Conservation (phyloP, 2,888 invertebrate species). For the Diaperis boleti region DNA sequence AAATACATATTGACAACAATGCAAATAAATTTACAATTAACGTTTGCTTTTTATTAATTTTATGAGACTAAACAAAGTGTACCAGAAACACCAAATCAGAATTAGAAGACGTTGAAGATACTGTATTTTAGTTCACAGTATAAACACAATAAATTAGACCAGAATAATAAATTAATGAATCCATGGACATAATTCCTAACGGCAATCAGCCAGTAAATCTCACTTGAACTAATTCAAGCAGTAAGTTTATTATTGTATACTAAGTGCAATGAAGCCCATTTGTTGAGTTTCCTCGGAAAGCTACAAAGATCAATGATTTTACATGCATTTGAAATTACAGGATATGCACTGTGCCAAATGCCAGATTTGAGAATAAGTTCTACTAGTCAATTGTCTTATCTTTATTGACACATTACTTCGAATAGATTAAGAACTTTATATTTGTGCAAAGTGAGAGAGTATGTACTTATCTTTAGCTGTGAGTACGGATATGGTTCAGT, state of each 20-base stretch:
- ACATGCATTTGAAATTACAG: slow-evolving; percentile 24
- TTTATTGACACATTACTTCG: slow-evolving; percentile 20
- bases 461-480: not conserved
- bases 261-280: slow-evolving; percentile 10
- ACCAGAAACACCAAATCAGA: too few species aligned
- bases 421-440: slow-evolving; percentile 4
- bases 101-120: too few species aligned
- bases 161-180: too few species aligned
- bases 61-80: too few species aligned
- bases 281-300: slow-evolving; percentile 14
- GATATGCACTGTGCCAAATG: slow-evolving; percentile 16
- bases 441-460: not conserved
- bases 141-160: too few species aligned
- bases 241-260: slow-evolving; percentile 17
- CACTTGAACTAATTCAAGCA: slow-evolving; percentile 18
- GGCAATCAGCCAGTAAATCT: slow-evolving; percentile 1
- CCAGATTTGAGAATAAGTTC: slow-evolving; percentile 4
- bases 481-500: not conserved
- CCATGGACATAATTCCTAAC: too few species aligned
- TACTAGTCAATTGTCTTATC: slow-evolving; percentile 14
- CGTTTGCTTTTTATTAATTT: too few species aligned
- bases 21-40: too few species aligned
- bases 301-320: slow-evolving; percentile 20
- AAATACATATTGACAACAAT: too few species aligned
- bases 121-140: too few species aligned